These are phyloP conservation scores for Phymorhynchus buccinoides DNA, from an alignment of 1,140 invertebrate species.

Conservation along the genomic window DNA sequence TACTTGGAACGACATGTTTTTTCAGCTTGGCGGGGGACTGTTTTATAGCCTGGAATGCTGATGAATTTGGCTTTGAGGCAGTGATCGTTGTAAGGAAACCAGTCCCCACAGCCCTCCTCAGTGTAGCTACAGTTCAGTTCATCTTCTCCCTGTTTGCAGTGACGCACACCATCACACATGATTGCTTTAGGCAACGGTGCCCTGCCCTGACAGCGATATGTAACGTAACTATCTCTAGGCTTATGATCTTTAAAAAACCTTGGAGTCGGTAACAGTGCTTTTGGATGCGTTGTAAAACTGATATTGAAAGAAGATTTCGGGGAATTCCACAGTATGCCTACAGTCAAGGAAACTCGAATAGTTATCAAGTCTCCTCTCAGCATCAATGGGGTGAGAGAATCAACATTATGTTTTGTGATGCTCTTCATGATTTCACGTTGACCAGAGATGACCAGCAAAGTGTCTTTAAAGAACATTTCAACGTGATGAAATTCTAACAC, in stretches of 20 bases:
- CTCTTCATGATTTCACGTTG: neutral
- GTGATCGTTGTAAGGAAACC: constrained; percentile 13
- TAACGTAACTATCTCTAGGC: neutral
- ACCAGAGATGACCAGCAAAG: neutral
- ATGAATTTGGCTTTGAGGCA: constrained; percentile 4
- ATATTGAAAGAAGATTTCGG: neutral
- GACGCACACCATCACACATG: constrained; percentile 1
- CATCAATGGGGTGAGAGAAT: neutral
- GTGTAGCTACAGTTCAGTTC: neutral
- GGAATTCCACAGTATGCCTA: neutral
- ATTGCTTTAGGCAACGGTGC: neutral
- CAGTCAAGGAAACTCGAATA: neutral
- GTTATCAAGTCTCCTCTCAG: neutral
- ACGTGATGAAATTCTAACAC: neutral
- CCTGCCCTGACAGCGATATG: neutral
- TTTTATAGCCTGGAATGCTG: no score
- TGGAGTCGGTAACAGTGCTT: neutral
- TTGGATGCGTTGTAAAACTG: neutral
- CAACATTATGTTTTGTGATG: no score
- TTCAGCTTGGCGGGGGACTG: neutral
- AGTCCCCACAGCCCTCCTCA: constrained; percentile 1
- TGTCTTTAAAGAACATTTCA: neutral
- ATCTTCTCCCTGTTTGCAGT: constrained; percentile 16
- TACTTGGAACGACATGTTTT: neutral
- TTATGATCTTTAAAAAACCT: no score